phyloP scores from a whole-genome alignment of 1,140 invertebrate genomes.

The Muscidifurax raptorellus region DNA sequence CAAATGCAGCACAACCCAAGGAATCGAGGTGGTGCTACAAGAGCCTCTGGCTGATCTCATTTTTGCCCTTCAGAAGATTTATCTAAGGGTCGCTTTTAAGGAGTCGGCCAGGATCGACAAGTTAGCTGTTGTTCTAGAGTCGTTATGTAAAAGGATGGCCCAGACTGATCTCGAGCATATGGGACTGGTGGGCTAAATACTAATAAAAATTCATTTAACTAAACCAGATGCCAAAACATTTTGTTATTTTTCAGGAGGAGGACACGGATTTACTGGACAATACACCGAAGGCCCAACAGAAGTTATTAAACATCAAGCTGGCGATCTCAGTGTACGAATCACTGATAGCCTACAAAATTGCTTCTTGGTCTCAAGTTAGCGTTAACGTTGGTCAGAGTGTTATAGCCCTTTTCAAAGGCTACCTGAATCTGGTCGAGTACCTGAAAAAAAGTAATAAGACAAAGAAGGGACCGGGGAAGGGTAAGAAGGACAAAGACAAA shows the following conservation, averaged over 20 bases:
- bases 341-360: constrained; percentile 73
- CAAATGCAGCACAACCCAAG: constrained; percentile 71
- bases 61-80: constrained; percentile 69
- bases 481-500: constrained; percentile 67
- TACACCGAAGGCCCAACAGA: constrained; percentile 73
- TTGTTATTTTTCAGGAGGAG: constrained; percentile 70
- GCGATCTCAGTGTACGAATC: constrained; percentile 74
- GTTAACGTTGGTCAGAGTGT: constrained; percentile 64
- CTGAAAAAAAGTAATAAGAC: constrained; percentile 67
- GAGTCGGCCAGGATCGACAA: constrained; percentile 57
- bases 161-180: constrained; percentile 67
- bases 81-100: constrained; percentile 58
- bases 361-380: constrained; percentile 71
- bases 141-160: constrained; percentile 67
- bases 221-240: background rate
- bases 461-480: constrained; percentile 70
- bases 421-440: constrained; percentile 70
- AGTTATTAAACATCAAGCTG: constrained; percentile 72
- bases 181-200: constrained; percentile 67
- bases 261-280: constrained; percentile 70
- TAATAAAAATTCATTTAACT: background rate
- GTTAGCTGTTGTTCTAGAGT: constrained; percentile 65
- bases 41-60: constrained; percentile 71
- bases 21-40: constrained; percentile 65
- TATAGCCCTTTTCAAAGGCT: constrained; percentile 72